Base-by-base conservation (phyloP, 2,888 invertebrate species). In the Celastrina argiolus region DNA sequence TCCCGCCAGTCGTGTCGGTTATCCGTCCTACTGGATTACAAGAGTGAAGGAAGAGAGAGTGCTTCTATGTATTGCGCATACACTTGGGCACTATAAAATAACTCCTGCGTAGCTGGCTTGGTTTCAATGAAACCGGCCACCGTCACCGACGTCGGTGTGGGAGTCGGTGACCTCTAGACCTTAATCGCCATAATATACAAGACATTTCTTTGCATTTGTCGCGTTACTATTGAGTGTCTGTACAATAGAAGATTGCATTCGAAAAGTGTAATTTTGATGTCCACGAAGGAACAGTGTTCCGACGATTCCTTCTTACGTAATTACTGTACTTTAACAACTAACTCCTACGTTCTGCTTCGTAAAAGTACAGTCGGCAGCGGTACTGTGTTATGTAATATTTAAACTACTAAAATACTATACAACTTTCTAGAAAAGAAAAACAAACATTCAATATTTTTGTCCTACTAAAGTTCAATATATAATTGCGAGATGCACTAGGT, bases 251-350 rank as follows among this genome's bases (percentile, higher is more conserved):
- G 28, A 64, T 56, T 18, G 64, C 34, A 51, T 34, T 31, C 56
- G 34, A 39, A 61, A 59, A 61, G 36, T 61, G 61, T 61, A 61
- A 61, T 61, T 61, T 36, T 61, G 61, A 39, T 61, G 61, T 61
- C 61, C 61, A 18, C 18, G 61, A 56, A 65, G 65, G 39, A 65
- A 56, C 56, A 39, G 26, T 22, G 39, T 56, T 56, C 56, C 42
- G 59, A 61, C 59, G 26, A 64, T 64, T 66, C 63, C 67, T 69
- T 67, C 69, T 68, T 67, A 39, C 65, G 65, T 68, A 70, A 68
- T 70, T 67, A 66, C 58, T 64, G 34, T 45, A 66, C 68, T 69
- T 66, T 66, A 66, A 69, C 69, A 70, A 69, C 39, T 64, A 65
- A 66, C 64, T 66, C 42, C 28, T 36, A 36, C 61, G 18, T 61